Conservation (phyloP, 2,888 invertebrate species). For the Ditula angustiorana region DNA sequence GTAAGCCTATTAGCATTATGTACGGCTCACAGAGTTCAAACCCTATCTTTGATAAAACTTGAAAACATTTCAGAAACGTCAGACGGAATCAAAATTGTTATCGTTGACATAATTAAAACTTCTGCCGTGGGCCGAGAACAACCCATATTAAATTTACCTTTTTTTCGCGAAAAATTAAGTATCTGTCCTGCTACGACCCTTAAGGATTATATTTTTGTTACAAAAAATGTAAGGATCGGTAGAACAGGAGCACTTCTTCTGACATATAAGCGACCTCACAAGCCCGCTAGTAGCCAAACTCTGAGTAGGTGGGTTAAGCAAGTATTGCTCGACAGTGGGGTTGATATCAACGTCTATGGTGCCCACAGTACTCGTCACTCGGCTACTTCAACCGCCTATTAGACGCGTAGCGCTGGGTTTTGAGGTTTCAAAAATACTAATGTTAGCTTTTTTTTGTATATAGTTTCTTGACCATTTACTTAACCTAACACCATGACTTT, state of each 20-base stretch:
- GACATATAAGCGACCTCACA: slow-evolving; percentile 23
- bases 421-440: no score
- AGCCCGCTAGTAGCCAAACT: slow-evolving; percentile 8
- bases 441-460: no score
- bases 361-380: slow-evolving; percentile 40
- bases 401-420: no score
- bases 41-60: slow-evolving; percentile 43
- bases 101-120: slow-evolving; percentile 44
- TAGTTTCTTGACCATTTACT: no score
- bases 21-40: slow-evolving; percentile 36
- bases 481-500: no score
- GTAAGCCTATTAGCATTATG: no score
- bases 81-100: slow-evolving; percentile 31
- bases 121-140: slow-evolving; percentile 33
- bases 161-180: slow-evolving; percentile 28
- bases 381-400: slow-evolving; percentile 34
- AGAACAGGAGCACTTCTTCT: background rate
- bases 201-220: background rate
- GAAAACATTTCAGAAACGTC: slow-evolving; percentile 38
- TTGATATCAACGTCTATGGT: slow-evolving; percentile 13
- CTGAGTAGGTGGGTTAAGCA: slow-evolving; percentile 34
- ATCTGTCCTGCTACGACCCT: slow-evolving; percentile 42
- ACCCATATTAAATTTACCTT: slow-evolving; percentile 42
- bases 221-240: background rate
- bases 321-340: slow-evolving; percentile 17